phyloP scores from a whole-genome alignment of 2,888 invertebrate genomes.

The Halictus quadricinctus region DNA sequence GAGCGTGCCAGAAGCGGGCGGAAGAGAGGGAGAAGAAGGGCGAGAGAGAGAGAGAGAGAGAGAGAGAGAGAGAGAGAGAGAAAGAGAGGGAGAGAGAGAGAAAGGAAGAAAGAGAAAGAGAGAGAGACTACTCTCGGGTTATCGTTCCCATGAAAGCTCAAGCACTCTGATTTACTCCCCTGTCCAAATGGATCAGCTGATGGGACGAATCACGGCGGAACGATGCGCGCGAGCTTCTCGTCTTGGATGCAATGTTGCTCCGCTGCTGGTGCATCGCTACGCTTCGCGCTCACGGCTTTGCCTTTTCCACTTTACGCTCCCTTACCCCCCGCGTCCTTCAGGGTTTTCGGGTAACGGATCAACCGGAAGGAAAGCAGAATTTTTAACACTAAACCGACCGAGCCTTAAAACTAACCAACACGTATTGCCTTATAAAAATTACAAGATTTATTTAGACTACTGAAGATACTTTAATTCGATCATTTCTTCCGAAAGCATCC shows the following conservation, averaged over 20 bases:
- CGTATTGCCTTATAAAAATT: neutral
- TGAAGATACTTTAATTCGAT: no score
- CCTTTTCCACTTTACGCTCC: neutral
- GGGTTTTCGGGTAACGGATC: neutral
- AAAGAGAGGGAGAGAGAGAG: slow-evolving; percentile 14
- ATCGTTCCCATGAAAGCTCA: slow-evolving; percentile 68
- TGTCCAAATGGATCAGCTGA: slow-evolving; percentile 59
- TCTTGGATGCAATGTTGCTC: slow-evolving; percentile 18
- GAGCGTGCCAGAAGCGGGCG: slow-evolving; percentile 27
- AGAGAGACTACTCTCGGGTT: slow-evolving; percentile 51
- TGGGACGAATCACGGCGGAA: slow-evolving; percentile 53
- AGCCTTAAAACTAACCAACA: neutral
- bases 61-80: neutral
- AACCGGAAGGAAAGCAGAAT: no score
- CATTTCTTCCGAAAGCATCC: neutral
- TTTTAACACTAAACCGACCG: neutral
- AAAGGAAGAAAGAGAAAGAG: neutral
- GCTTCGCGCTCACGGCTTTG: neutral
- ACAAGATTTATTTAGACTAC: neutral
- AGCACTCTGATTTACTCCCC: slow-evolving; percentile 57
- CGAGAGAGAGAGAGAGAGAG: neutral
- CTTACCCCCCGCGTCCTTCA: neutral
- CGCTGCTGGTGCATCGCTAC: neutral
- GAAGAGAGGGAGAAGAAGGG: slow-evolving; percentile 16
- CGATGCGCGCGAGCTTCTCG: slow-evolving; percentile 6